Evolutionary conservation across 2,888 invertebrate genomes (phyloP).

Genomic region (Sesia apiformis): DNA sequence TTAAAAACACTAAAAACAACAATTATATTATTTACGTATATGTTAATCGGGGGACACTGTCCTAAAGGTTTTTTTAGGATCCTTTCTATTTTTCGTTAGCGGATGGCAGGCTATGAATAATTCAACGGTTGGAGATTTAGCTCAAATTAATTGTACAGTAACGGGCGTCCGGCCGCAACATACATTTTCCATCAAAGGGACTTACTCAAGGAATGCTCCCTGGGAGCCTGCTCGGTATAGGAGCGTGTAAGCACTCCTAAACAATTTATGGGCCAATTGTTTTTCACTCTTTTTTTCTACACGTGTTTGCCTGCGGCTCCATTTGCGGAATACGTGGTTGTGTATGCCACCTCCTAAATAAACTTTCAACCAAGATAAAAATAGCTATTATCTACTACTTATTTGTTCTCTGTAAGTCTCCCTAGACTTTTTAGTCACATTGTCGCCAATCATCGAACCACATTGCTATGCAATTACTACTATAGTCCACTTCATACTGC

Average conservation of each 20-base stretch:
- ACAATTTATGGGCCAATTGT: constrained; percentile 1
- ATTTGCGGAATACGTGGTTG: not conserved
- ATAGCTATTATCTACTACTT: no score
- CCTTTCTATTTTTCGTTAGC: constrained; percentile 8
- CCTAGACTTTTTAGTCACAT: no score
- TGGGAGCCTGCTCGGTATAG: constrained; percentile 8
- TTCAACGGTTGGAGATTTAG: constrained; percentile 33
- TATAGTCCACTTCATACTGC: no score
- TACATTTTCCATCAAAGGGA: constrained; percentile 59
- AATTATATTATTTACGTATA: no score
- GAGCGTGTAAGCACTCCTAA: constrained; percentile 1
- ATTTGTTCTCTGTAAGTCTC: no score
- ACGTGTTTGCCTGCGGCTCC: not conserved
- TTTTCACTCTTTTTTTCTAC: not conserved
- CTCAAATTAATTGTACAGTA: constrained; percentile 49
- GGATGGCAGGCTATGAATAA: constrained; percentile 18
- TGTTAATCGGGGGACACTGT: not conserved
- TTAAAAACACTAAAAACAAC: no score
- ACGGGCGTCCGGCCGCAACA: constrained; percentile 41
- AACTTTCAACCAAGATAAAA: no score
- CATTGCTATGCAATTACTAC: no score
- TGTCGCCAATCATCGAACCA: no score
- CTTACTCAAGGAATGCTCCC: constrained; percentile 23
- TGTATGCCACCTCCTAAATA: not conserved
- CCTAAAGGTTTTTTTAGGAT: not conserved